A percentile compares a stretch with the other conserved stretches of the same genome.
phyloP scores from a whole-genome alignment of 2,888 invertebrate species.

The Brenthis hecate region DNA sequence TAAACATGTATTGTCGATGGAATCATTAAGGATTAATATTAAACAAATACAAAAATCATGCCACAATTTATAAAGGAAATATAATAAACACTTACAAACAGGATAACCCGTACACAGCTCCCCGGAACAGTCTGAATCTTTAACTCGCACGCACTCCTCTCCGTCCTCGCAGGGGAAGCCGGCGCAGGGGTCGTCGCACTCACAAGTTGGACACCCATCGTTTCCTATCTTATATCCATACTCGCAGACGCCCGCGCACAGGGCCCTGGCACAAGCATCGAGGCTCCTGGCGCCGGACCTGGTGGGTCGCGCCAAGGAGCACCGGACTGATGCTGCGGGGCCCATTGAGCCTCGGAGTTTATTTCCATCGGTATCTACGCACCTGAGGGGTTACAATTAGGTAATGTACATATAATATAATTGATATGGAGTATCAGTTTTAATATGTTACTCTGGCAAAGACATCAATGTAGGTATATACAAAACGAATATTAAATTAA shows the following conservation, averaged over 20 bases:
- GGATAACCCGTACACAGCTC: conserved; percentile 89
- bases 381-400: conserved; percentile 60
- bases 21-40: too few species aligned
- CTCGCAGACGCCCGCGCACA: conserved; percentile 92
- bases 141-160: conserved; percentile 89
- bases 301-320: conserved; percentile 71
- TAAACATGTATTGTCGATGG: too few species aligned
- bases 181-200: conserved; percentile 92
- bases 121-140: conserved; percentile 84
- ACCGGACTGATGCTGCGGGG: conserved; percentile 86
- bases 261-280: conserved; percentile 84
- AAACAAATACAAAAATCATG: too few species aligned
- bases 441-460: too few species aligned
- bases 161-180: conserved; percentile 87
- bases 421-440: too few species aligned
- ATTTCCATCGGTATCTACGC: conserved; percentile 89
- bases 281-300: conserved; percentile 79
- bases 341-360: conserved; percentile 92
- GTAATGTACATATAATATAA: too few species aligned
- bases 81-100: conserved; percentile 83
- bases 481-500: too few species aligned
- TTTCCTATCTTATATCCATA: conserved; percentile 88
- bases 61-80: too few species aligned
- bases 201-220: conserved; percentile 91
- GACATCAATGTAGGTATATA: too few species aligned